Evolutionary conservation across 2,797 vertebrate genomes (phyloP).

Genomic region (Melanotaenia pygmaea): DNA sequence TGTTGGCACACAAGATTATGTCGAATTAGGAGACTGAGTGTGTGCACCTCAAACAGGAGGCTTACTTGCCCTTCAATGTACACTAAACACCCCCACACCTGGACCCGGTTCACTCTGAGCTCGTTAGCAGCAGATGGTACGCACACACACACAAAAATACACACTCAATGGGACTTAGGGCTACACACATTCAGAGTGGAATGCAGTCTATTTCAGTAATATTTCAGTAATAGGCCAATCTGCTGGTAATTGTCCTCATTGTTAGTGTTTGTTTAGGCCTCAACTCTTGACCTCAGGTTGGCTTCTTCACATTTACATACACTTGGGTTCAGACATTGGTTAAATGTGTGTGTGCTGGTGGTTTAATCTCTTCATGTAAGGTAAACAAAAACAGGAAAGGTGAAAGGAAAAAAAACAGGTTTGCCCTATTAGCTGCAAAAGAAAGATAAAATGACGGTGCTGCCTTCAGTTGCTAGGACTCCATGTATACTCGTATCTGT

Average conservation of each 20-base stretch:
- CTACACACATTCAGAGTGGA: slow-evolving; percentile 69
- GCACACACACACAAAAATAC: slow-evolving; percentile 25
- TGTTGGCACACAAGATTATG: slow-evolving; percentile 45
- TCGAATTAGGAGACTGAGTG: slow-evolving; percentile 38
- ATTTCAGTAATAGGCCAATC: slow-evolving; percentile 66
- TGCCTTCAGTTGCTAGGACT: not conserved
- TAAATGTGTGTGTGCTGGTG: not conserved
- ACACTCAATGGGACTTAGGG: slow-evolving; percentile 45
- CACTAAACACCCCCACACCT: slow-evolving; percentile 79
- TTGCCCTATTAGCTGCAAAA: slow-evolving; percentile 20
- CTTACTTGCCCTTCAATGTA: slow-evolving; percentile 65
- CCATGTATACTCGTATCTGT: not conserved
- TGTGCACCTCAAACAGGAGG: slow-evolving; percentile 55
- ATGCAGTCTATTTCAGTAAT: slow-evolving; percentile 61
- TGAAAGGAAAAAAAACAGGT: not conserved
- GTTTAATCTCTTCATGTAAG: slow-evolving; percentile 15
- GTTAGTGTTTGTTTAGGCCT: slow-evolving; percentile 66
- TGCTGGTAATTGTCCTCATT: slow-evolving; percentile 72
- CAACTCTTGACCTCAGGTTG: slow-evolving; percentile 59
- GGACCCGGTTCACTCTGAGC: slow-evolving; percentile 66
- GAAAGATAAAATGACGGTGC: not conserved
- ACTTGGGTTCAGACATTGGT: slow-evolving; percentile 10
- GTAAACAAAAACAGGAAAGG: slow-evolving; percentile 6
- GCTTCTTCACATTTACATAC: slow-evolving; percentile 52
- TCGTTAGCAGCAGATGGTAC: slow-evolving; percentile 80